Evolutionary conservation across 2,113 vertebrate genomes (phyloP), one percentile per base, ranked within the genome.

Genomic region (Lamprotornis superbus): DNA sequence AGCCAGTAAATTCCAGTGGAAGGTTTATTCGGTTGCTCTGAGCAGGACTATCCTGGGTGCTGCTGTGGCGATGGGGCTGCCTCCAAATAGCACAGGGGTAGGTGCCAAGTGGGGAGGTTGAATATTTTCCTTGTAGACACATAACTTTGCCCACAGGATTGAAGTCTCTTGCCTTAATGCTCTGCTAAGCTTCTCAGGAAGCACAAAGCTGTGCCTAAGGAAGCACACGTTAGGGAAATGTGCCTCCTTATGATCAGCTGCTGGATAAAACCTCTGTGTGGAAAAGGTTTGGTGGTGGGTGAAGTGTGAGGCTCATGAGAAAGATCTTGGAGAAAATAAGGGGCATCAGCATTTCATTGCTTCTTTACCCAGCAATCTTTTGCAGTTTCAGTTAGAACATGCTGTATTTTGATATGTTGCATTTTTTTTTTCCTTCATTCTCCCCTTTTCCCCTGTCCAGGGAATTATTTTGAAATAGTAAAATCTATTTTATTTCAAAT

Each of bases 71-170:
- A 93, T 94, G 88, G 87, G 95, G 85, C 73, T 92, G 91, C 89
- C 69, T 96, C 89, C 90, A 96, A 95, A 97, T 64, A 94, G 68
- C 83, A 65, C 64, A 78, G 53, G 92, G 64, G 67, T 93, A 94
- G 76, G 33, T 85, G 94, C 93, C 96, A 95, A 93, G 47, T 92
- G 87, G 80, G 57, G 81, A 97, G 65, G 63, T 27, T 95, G 94
- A 96, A 92, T 98, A 96, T 96, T 98, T 97, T 97, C 95, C 93
- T 94, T 50, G 81, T 82, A 86, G 92, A 91, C 83, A 25, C 70
- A 95, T 73, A 91, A 65, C 55, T 91, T 96, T 97, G 74, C 83
- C 83, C 91, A 82, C 86, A 92, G 91, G 82, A 84, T 33, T 91
- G 88, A 76, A 90, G 78, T 67, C 60, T 93, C 79, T 95, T 94